Evolutionary conservation across 2,113 vertebrate species (phyloP), one percentile per base, ranked within the genome.

Genomic region (Pachyramphus minor): DNA sequence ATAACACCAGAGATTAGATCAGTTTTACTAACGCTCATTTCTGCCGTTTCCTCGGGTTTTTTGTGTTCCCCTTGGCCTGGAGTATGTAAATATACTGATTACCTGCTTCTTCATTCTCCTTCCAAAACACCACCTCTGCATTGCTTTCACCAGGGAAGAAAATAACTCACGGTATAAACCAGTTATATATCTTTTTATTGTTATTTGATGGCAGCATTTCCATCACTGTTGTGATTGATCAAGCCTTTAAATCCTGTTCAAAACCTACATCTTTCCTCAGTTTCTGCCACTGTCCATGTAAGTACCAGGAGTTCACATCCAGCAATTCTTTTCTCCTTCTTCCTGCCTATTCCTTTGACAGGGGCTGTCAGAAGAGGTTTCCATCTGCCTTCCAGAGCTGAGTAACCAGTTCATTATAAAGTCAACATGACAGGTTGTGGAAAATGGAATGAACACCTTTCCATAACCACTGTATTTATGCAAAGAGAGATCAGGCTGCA

Each of bases 331-430:
- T 91, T 93, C 52, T 35, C 67, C 81, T 52, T 55, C 85, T 96
- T 89, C 66, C 16, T 96, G 94, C 91, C 94, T 93, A 91, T 93
- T 95, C 87, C 37, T 96, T 91, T 97, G 96, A 96, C 96, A 98
- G 88, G 84, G 89, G 58, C 92, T 98, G 97, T 98, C 97, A 97
- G 96, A 96, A 96, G 92, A 97, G 95, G 93, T 96, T 96, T 97
- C 96, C 93, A 87, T 93, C 93, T 66, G 71, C 87, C 95, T 91
- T 66, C 63, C 37, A 92, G 59, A 84, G 90, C 97, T 95, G 93
- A 93, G 87, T 97, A 97, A 97, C 95, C 9, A 35, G 84, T 97
- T 98, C 94, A 97, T 97, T 97, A 96, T 91, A 95, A 92, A 92
- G 94, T 94, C 92, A 67, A 86, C 89, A 78, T 96, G 96, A 96